Evolutionary conservation across 2,888 invertebrate species (phyloP).

Genomic region (Sisyra nigra): DNA sequence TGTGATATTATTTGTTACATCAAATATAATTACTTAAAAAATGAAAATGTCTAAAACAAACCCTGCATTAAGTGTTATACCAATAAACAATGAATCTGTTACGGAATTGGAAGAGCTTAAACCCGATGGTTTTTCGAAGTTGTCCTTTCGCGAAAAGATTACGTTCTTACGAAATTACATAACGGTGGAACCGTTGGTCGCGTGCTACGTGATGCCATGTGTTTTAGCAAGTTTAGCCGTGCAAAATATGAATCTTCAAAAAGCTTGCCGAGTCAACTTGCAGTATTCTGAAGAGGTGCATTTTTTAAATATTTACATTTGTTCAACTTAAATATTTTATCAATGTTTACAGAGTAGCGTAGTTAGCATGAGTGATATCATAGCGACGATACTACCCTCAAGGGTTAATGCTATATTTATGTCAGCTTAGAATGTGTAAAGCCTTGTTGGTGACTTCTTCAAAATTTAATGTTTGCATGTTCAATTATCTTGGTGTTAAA

Average conservation of each 20-base stretch:
- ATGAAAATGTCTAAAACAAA: too few species aligned
- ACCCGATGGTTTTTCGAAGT: not conserved
- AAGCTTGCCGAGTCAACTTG: conserved; percentile 73
- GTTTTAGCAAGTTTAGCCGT: conserved; percentile 56
- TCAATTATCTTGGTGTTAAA: too few species aligned
- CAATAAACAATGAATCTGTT: not conserved
- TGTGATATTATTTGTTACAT: too few species aligned
- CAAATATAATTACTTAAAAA: too few species aligned
- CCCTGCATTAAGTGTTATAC: too few species aligned
- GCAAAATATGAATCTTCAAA: conserved; percentile 72
- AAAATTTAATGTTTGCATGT: too few species aligned
- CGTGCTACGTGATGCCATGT: conserved; percentile 50
- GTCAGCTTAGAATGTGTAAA: not conserved
- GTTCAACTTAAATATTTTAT: not conserved
- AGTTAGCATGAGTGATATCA: too few species aligned
- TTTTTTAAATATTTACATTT: not conserved
- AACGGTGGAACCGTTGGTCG: conserved; percentile 60
- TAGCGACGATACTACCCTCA: too few species aligned
- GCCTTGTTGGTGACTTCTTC: too few species aligned
- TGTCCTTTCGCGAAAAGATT: not conserved
- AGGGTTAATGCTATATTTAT: not conserved
- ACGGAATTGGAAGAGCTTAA: not conserved
- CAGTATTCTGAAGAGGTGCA: conserved; percentile 41
- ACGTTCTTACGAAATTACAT: conserved; percentile 31
- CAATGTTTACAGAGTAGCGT: too few species aligned